These are phyloP conservation scores for Nebria salina DNA, from an alignment of 2,888 invertebrate species.

Conservation along the genomic window DNA sequence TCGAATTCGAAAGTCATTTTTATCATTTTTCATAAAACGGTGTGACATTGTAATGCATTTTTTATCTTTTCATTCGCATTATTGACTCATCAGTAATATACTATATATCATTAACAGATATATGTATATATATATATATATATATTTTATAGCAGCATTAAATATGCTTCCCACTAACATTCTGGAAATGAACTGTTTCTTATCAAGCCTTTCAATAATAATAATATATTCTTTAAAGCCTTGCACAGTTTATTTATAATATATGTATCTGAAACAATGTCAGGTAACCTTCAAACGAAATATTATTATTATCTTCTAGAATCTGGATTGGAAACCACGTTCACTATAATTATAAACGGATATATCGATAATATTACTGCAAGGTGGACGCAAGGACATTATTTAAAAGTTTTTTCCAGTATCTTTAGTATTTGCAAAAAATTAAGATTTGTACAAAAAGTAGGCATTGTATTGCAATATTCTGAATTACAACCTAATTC, in stretches of 20 bases:
- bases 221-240: not conserved
- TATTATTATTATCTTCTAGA: not conserved
- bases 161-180: no score
- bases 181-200: no score
- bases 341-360: not conserved
- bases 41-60: constrained; percentile 9
- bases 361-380: not conserved
- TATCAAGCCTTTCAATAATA: not conserved
- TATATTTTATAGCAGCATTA: no score
- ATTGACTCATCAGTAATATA: no score
- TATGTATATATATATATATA: no score
- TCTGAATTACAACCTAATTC: no score
- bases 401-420: not conserved
- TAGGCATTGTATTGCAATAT: no score
- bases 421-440: not conserved
- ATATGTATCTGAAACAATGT: not conserved
- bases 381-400: constrained; percentile 3
- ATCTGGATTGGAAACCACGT: not conserved
- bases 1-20: constrained; percentile 15
- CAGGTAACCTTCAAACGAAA: not conserved
- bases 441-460: no score
- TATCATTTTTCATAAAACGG: not conserved
- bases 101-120: no score
- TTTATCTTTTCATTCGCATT: not conserved
- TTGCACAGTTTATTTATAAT: not conserved